Base-by-base conservation (phyloP, 2,113 vertebrate genomes). In the Arothron firmamentum region DNA sequence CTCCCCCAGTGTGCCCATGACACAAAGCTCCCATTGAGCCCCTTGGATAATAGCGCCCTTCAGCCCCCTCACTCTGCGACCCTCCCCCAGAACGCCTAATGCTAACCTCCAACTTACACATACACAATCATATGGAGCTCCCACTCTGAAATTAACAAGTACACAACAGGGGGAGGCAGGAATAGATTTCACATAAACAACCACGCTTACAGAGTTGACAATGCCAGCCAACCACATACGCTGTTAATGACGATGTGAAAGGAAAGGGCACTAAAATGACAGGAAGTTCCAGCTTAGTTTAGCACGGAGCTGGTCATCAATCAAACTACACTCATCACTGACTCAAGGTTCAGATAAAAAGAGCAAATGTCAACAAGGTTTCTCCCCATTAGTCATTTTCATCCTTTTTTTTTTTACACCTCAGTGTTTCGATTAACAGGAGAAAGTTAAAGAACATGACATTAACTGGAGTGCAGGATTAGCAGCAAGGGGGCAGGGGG, bases 21-120 rank as follows among this genome's bases (percentile, higher is more conserved):
- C 78, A 91, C 89, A 91, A 89, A 85, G 85, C 79, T 0, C 48
- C 75, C 84, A 89, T 90, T 90, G 66, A 90, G 79, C 54, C 52
- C 10, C 3, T 6, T 59, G 85, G 75, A 91, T 90, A 91, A 90
- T 88, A 62, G 87, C 68, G 60, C 65, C 82, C 84, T 90, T 91
- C 84, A 90, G 74, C 70, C 64, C 74, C 70, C 67, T 56, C 31
- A 34, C 69, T 52, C 75, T 57, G n/a, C 60, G 52, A 76, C 70
- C 80, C 78, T 62, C 57, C 72, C 78, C 66, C 65, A 56, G 58
- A 50, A 47, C 8, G 8, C 45, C 67, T 50, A 2, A 56, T 58
- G 71, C 76, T 67, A 58, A 47, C 49, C 65, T 56, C 53, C 59
- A 38, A 56, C 62, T 45, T 13, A 59, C 50, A 69, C 19, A 65